A percentile compares a stretch with the other conserved stretches of the same genome.
These are phyloP conservation scores for Zaprionus africanus DNA, from an alignment of 1,140 invertebrate genomes.

Conservation along the genomic window DNA sequence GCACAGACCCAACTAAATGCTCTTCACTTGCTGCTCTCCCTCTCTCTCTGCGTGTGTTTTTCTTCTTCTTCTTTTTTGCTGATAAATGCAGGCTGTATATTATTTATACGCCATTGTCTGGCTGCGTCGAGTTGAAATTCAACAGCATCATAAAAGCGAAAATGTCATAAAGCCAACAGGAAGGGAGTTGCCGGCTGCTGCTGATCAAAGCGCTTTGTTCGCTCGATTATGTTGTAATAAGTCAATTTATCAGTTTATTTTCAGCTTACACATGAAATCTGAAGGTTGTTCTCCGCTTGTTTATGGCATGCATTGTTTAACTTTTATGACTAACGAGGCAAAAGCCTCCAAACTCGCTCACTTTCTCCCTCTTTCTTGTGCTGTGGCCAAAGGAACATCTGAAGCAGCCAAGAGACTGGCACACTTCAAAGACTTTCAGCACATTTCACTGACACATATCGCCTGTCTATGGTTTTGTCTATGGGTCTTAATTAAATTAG, in stretches of 20 bases:
- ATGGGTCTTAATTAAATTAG: slow-evolving; percentile 79
- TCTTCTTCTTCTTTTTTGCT: slow-evolving; percentile 15
- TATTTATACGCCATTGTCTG: slow-evolving; percentile 49
- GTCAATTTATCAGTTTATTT: slow-evolving; percentile 73
- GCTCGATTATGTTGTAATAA: slow-evolving; percentile 63
- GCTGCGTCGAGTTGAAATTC: slow-evolving; percentile 23
- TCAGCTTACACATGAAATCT: slow-evolving; percentile 61
- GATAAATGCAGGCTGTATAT: slow-evolving; percentile 44
- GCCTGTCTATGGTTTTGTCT: slow-evolving; percentile 53
- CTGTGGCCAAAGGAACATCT: not conserved
- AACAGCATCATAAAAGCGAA: slow-evolving; percentile 22
- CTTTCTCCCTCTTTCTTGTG: not conserved
- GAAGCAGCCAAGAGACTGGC: not conserved
- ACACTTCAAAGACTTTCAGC: slow-evolving; percentile 66
- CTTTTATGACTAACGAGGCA: slow-evolving; percentile 60
- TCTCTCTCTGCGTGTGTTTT: no score
- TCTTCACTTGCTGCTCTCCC: slow-evolving; percentile 1
- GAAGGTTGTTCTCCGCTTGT: slow-evolving; percentile 12
- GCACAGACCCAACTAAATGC: slow-evolving; percentile 21
- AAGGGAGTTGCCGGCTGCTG: not conserved
- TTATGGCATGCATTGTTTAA: slow-evolving; percentile 29
- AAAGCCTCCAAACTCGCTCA: slow-evolving; percentile 57
- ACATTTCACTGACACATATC: slow-evolving; percentile 76
- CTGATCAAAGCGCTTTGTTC: slow-evolving; percentile 8
- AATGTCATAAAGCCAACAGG: slow-evolving; percentile 34